phyloP scores from a whole-genome alignment of 2,113 vertebrate genomes.

The Gnathonemus longibarbis region DNA sequence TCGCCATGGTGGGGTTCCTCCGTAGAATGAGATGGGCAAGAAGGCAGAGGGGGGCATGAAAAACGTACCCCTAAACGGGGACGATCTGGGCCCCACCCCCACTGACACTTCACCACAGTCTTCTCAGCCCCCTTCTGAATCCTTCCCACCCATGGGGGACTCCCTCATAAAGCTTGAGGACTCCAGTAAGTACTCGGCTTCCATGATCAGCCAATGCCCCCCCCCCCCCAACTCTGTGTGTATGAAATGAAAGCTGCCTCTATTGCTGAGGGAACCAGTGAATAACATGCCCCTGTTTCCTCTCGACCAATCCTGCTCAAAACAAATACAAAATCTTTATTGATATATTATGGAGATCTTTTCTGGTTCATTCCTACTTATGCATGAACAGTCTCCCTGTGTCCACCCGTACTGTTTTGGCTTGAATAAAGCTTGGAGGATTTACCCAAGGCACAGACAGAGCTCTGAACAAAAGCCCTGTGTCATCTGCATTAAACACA shows the following conservation, averaged over 20 bases:
- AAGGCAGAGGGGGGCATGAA: conserved; percentile 55
- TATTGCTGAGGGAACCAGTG: background rate
- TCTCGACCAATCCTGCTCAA: background rate
- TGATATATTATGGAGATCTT: background rate
- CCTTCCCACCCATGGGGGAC: conserved; percentile 63
- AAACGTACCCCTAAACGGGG: conserved; percentile 49
- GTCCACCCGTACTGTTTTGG: background rate
- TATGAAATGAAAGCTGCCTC: background rate
- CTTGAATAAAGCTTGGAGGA: conserved; percentile 1
- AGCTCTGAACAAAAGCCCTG: background rate
- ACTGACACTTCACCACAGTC: conserved; percentile 63
- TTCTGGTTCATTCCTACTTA: background rate
- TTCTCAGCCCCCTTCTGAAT: conserved; percentile 65
- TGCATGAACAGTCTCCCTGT: background rate
- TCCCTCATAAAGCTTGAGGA: conserved; percentile 68
- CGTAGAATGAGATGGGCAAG: conserved; percentile 77
- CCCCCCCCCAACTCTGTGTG: background rate
- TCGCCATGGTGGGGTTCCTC: conserved; percentile 51
- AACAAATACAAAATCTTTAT: background rate
- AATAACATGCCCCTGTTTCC: background rate
- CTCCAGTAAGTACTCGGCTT: conserved; percentile 70
- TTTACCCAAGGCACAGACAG: background rate
- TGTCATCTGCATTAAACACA: background rate
- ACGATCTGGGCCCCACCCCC: conserved; percentile 55
- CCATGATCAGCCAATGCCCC: background rate